These are phyloP conservation scores for Maniola hyperantus DNA, from an alignment of 2,888 invertebrate species.

Conservation along the genomic window DNA sequence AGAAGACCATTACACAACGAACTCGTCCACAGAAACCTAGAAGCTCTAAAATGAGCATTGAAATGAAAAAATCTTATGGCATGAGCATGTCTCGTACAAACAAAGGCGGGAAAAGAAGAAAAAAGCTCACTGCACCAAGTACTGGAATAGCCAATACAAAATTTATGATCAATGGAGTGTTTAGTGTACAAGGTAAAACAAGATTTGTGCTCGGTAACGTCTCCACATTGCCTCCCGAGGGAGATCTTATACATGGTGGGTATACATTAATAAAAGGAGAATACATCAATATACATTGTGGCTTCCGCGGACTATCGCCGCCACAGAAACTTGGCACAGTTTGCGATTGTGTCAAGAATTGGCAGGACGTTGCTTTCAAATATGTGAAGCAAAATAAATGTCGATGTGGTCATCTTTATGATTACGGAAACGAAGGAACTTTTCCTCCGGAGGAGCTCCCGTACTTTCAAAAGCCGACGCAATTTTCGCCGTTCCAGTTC, in stretches of 20 bases:
- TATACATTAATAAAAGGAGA: conserved; percentile 48
- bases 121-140: conserved; percentile 54
- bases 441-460: conserved; percentile 62
- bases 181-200: conserved; percentile 53
- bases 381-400: conserved; percentile 65
- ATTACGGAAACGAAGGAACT: conserved; percentile 62
- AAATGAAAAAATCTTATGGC: conserved; percentile 62
- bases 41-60: conserved; percentile 49
- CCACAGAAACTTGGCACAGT: conserved; percentile 48
- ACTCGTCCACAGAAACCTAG: conserved; percentile 44
- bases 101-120: conserved; percentile 45
- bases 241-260: conserved; percentile 71
- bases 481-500: conserved; percentile 51
- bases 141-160: conserved; percentile 61
- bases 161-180: conserved; percentile 64
- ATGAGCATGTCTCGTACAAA: conserved; percentile 51
- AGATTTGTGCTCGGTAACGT: conserved; percentile 60
- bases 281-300: conserved; percentile 61
- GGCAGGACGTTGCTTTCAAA: conserved; percentile 56
- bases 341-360: conserved; percentile 66
- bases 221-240: conserved; percentile 54
- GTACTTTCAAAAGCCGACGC: conserved; percentile 63
- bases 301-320: conserved; percentile 54
- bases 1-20: conserved; percentile 47
- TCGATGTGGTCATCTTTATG: conserved; percentile 64